Base-by-base conservation (phyloP, 2,888 invertebrate genomes). In the Lordiphosa fenestrarum region DNA sequence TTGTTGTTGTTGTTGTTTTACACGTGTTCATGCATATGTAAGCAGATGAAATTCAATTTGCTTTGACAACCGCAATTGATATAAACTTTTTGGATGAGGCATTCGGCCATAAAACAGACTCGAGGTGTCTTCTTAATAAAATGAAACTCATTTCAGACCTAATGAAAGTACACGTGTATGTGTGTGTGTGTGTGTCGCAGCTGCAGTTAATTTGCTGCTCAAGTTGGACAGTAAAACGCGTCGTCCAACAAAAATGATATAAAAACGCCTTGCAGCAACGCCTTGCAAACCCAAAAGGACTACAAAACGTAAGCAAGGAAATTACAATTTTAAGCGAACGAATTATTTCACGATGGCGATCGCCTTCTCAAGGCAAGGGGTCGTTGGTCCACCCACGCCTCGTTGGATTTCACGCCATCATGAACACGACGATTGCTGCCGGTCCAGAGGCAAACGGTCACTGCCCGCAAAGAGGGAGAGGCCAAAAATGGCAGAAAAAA, bases 201-300 rank as follows among this genome's bases (percentile, higher is more conserved):
- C 60, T 77, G 78, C 84, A 74, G 74, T 84, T 71, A 74, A 77
- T 77, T 77, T 84, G 82, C 69, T 59, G 49, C 62, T 62, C 77
- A 58, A 59, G 71, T 61, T 76, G 84, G 73, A 30, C 73, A 63
- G 67, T 77, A 73, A 84, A 76, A 60, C 67, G 62, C 65, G 58
- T 61, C 64, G 61, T 66, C 55, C 53, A 46, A 57, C 50, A 77
- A 84, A 77, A 65, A 30, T 66, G 60, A 65, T 65, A 62, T 74
- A 68, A 68, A 78, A 66, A 41, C 48, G 57, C 12, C 67, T 30
- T 66, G 51, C 67, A 56, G 37, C 49, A 66, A n/a, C n/a, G n/a
- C n/a, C n/a, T n/a, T n/a, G n/a, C n/a, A n/a, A n/a, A n/a, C n/a
- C n/a, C n/a, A n/a, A 66, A 69, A 65, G 69, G 68, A 71, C 72